Evolutionary conservation across 1,140 invertebrate genomes (phyloP).

Genomic region (Zaprionus camerounensis): DNA sequence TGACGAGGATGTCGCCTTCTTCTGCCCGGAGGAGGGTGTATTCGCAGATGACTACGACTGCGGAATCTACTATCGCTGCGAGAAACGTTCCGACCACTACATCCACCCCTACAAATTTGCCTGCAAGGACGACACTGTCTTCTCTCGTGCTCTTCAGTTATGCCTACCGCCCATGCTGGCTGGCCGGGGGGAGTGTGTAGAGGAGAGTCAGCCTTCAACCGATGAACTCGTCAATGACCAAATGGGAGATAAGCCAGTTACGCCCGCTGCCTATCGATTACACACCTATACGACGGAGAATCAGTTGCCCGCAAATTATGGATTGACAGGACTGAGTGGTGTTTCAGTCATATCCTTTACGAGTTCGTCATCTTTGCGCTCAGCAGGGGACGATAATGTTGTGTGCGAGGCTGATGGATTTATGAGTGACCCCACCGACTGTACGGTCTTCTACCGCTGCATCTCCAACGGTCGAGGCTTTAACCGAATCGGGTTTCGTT

Average conservation of each 20-base stretch:
- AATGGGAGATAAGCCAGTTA: constrained; percentile 60
- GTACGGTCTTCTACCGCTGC: constrained; percentile 92
- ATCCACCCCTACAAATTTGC: constrained; percentile 84
- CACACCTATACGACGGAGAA: constrained; percentile 63
- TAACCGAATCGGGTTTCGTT: constrained; percentile 88
- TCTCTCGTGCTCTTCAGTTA: constrained; percentile 68
- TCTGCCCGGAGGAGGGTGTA: constrained; percentile 87
- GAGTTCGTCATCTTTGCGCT: constrained; percentile 70
- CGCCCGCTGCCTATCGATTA: constrained; percentile 63
- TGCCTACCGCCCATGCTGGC: constrained; percentile 77
- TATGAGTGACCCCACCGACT: constrained; percentile 88
- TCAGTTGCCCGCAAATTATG: constrained; percentile 77
- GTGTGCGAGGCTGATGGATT: constrained; percentile 87
- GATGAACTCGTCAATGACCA: constrained; percentile 69
- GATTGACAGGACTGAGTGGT: constrained; percentile 76
- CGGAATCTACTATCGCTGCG: constrained; percentile 86
- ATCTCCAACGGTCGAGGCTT: constrained; percentile 87
- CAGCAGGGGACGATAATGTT: constrained; percentile 44
- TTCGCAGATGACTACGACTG: constrained; percentile 87
- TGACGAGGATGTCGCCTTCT: constrained; percentile 56
- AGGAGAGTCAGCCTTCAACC: constrained; percentile 36
- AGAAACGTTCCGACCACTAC: constrained; percentile 81
- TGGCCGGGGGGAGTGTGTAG: constrained; percentile 75
- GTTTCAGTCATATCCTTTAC: constrained; percentile 82
- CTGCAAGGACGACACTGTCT: constrained; percentile 84